A percentile compares a stretch with the other conserved stretches of the same genome.
Evolutionary conservation across 35 echinoderm and acorn worm genomes (phyloP).

Genomic region (Ophioderma brevispina): DNA sequence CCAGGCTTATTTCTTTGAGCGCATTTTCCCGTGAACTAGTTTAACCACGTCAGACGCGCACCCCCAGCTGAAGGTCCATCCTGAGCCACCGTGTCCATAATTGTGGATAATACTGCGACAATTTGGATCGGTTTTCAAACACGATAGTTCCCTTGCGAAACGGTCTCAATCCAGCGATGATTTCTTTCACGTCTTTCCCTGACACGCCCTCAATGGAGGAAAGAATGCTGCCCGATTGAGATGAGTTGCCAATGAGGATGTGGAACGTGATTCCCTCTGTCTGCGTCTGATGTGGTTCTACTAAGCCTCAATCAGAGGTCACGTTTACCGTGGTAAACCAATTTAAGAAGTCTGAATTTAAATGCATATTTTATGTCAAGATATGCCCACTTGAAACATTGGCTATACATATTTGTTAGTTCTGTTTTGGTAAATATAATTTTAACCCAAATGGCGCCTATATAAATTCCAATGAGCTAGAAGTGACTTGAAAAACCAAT

Average conservation of each 20-base stretch:
- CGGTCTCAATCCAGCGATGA: slow-evolving; percentile 9
- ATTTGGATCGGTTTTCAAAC: background rate
- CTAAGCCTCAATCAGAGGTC: slow-evolving; percentile 10
- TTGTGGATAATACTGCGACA: slow-evolving; percentile 17
- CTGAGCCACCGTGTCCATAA: slow-evolving; percentile 12
- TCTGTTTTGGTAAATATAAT: too few species aligned
- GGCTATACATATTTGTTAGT: too few species aligned
- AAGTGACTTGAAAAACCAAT: too few species aligned
- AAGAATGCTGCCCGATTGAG: background rate
- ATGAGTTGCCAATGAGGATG: background rate
- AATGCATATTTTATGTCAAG: too few species aligned
- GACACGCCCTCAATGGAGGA: background rate
- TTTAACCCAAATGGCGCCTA: too few species aligned
- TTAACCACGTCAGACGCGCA: background rate
- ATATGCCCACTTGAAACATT: too few species aligned
- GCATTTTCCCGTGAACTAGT: background rate
- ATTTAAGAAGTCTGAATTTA: background rate
- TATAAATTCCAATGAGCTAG: too few species aligned
- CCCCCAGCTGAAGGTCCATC: slow-evolving; percentile 15
- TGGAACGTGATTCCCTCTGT: background rate
- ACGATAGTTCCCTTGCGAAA: background rate
- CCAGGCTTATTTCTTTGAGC: background rate
- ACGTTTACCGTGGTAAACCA: background rate
- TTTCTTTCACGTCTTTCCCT: slow-evolving; percentile 9
- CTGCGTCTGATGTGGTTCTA: background rate